Evolutionary conservation across 2,888 invertebrate genomes (phyloP), one percentile per base, ranked within the genome.

Genomic region (Epinotia demarniana): DNA sequence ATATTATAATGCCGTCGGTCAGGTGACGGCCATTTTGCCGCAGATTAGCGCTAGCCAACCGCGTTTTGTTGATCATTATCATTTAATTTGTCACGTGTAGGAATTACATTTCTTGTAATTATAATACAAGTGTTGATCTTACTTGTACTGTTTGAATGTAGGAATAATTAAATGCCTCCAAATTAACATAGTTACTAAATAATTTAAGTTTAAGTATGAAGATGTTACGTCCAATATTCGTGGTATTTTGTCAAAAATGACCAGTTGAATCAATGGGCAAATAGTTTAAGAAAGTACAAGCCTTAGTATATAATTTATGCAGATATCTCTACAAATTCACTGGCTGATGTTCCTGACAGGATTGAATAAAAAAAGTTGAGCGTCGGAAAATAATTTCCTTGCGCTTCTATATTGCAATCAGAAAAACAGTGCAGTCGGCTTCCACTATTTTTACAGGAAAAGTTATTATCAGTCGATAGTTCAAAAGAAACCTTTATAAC

Each of bases 1-100:
- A 87, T 86, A 91, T 91, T 89, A 90, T 89, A 88, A 87, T 86
- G 84, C 88, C 87, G 85, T 88, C 86, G 87, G 87, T 87, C 87
- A 87, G 86, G 87, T 89, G 88, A 88, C 85, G 85, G 80, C 82
- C 82, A 82, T 87, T 85, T 83, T 81, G 83, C 83, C 81, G 81
- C 80, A 81, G 86, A 88, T 88, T 84, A 84, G 83, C 81, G 77
- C 78, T 77, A 80, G 75, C 78, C 75, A 75, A 69, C 77, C 71
- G 72, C 76, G 57, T 76, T 77, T 77, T 71, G 73, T 73, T 67
- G 76, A 77, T 77, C 64, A 63, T 69, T 77, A 70, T 77, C 69
- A 75, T 49, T 19, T 18, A 64, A 64, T 70, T 66, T 71, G 60
- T 71, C 60, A 55, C 43, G 43, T 33, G 19, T 39, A 33, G 39